phyloP scores from a whole-genome alignment of 2,888 invertebrate genomes.

The Volucella inflata region DNA sequence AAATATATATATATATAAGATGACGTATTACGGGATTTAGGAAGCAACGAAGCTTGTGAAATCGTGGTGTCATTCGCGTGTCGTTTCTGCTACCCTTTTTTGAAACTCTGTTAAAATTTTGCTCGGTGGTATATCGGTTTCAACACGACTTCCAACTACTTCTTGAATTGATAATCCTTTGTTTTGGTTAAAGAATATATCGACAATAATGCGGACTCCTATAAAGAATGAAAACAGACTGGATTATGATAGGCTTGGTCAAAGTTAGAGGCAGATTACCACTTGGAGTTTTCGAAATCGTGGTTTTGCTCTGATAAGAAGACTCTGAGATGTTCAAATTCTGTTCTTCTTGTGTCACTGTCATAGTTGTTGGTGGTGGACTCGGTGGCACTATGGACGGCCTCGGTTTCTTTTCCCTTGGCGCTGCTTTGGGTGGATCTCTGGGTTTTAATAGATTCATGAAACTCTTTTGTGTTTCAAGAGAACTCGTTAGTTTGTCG shows the following conservation, averaged over 20 bases:
- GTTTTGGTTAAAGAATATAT: constrained; percentile 80
- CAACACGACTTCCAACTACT: constrained; percentile 81
- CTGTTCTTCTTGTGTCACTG: background rate
- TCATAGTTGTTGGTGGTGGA: background rate
- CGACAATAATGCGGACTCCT: constrained; percentile 82
- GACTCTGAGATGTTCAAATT: constrained; percentile 60
- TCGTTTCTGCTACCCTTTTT: constrained; percentile 72
- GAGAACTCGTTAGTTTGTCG: background rate
- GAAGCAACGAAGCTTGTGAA: background rate
- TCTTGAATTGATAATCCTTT: constrained; percentile 76
- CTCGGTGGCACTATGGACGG: background rate
- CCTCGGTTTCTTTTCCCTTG: constrained; percentile 49
- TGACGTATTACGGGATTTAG: constrained; percentile 15
- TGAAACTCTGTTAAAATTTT: constrained; percentile 82
- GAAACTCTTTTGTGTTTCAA: constrained; percentile 63
- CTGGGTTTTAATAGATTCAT: constrained; percentile 60
- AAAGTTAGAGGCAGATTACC: constrained; percentile 76
- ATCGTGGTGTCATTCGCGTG: constrained; percentile 25
- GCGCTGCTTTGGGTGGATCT: constrained; percentile 52
- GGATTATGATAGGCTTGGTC: background rate
- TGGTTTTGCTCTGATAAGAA: constrained; percentile 82
- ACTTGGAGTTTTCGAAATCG: constrained; percentile 81
- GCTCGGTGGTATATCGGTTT: constrained; percentile 82
- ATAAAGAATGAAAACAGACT: background rate
- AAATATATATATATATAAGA: constrained; percentile 14